Conservation (phyloP, 1,140 invertebrate species). For the Hetaerina americana region DNA sequence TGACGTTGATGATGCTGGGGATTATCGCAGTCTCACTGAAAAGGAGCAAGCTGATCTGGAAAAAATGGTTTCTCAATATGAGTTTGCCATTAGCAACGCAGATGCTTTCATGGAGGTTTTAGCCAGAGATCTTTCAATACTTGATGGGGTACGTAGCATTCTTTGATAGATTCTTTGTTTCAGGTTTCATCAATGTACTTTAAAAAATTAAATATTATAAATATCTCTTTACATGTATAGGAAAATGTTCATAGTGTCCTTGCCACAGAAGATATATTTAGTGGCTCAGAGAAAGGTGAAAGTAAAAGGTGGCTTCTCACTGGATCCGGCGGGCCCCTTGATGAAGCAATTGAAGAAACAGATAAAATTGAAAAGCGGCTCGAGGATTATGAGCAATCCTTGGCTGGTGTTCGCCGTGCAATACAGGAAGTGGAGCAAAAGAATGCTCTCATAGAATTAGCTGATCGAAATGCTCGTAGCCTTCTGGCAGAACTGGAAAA, state of each 20-base stretch:
- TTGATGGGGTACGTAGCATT: slow-evolving; percentile 54
- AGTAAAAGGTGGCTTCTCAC: not conserved
- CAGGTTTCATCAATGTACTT: not conserved
- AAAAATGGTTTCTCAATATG: slow-evolving; percentile 48
- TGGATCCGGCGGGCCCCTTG: slow-evolving; percentile 40
- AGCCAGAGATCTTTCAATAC: slow-evolving; percentile 61
- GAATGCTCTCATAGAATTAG: slow-evolving; percentile 74
- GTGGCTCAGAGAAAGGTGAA: slow-evolving; percentile 59
- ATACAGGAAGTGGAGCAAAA: slow-evolving; percentile 87
- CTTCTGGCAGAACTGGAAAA: slow-evolving; percentile 65
- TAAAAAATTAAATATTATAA: not conserved
- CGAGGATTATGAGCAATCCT: slow-evolving; percentile 62
- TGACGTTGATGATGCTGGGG: slow-evolving; percentile 31
- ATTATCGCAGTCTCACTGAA: slow-evolving; percentile 72
- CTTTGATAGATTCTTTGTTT: slow-evolving; percentile 6
- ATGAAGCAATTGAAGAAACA: slow-evolving; percentile 62
- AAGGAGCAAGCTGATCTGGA: slow-evolving; percentile 69
- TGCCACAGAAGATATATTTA: slow-evolving; percentile 68
- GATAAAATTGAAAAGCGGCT: slow-evolving; percentile 59
- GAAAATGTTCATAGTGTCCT: slow-evolving; percentile 78
- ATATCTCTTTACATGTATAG: slow-evolving; percentile 24
- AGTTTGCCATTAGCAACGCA: slow-evolving; percentile 62
- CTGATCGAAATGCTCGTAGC: slow-evolving; percentile 70
- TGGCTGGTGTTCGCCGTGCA: slow-evolving; percentile 67
- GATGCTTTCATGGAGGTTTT: slow-evolving; percentile 74